Conservation (phyloP, 2,888 invertebrate species). For the Hybos culiciformis region DNA sequence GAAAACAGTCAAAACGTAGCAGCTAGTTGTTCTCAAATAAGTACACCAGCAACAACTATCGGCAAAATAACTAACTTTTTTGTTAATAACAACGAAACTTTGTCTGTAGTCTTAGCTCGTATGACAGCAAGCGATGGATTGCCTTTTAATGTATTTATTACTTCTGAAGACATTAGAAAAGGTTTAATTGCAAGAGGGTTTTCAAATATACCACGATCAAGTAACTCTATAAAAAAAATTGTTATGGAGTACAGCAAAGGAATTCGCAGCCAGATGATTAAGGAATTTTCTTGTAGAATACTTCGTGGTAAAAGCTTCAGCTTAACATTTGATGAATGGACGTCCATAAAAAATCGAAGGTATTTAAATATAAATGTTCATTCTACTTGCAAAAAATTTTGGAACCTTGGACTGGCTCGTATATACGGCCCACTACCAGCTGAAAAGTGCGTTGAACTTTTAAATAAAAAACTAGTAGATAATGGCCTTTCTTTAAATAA, state of each 20-base stretch:
- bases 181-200: not conserved
- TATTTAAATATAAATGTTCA: constrained; percentile 5
- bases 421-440: not conserved
- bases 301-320: not conserved
- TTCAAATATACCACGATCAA: constrained; percentile 1
- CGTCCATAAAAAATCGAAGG: constrained; percentile 1
- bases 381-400: not conserved
- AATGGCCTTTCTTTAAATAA: not conserved
- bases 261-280: not conserved
- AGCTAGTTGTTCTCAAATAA: no score
- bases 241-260: not conserved
- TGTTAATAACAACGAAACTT: no score
- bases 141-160: constrained; percentile 1
- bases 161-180: constrained; percentile 1
- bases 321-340: constrained; percentile 5
- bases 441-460: constrained; percentile 1
- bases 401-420: constrained; percentile 1
- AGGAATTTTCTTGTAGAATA: not conserved
- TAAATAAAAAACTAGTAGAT: not conserved
- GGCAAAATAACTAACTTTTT: no score
- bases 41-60: no score
- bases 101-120: not conserved
- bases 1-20: no score
- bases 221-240: not conserved
- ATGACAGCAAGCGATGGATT: constrained; percentile 4